These are phyloP conservation scores for Cydia strobilella DNA, from an alignment of 1,140 invertebrate species.

Conservation along the genomic window DNA sequence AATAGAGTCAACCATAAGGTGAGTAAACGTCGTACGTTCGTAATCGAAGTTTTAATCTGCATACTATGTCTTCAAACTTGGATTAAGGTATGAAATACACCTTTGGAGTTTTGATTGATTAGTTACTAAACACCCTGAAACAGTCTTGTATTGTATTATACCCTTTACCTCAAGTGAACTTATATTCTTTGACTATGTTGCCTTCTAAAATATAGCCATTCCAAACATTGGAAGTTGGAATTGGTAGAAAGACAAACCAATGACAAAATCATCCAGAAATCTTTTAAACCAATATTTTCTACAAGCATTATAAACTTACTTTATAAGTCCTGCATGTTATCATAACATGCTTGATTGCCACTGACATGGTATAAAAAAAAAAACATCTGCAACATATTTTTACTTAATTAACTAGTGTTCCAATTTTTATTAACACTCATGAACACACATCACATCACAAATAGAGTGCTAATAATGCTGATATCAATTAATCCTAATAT, in stretches of 20 bases:
- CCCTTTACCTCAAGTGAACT: not conserved
- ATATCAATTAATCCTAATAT: slow-evolving; percentile 1
- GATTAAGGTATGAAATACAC: slow-evolving; percentile 15
- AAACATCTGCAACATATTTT: no score
- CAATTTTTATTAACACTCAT: not conserved
- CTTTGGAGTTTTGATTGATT: not conserved
- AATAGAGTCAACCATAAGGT: slow-evolving; percentile 87
- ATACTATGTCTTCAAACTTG: not conserved
- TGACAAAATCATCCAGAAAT: no score
- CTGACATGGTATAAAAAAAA: no score
- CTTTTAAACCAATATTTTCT: no score
- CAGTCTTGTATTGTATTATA: not conserved
- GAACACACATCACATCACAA: not conserved
- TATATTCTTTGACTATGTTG: not conserved
- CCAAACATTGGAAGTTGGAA: no score
- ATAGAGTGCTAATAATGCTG: not conserved
- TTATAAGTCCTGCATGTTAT: no score
- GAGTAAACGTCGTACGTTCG: slow-evolving; percentile 46
- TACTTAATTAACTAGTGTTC: not conserved
- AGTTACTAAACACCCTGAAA: not conserved
- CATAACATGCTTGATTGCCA: no score
- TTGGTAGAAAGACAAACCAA: no score
- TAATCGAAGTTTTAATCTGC: not conserved
- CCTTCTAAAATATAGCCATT: no score
- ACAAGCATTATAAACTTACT: no score